A percentile compares a stretch with the other conserved stretches of the same genome.
Evolutionary conservation across 1,140 invertebrate genomes (phyloP).

Genomic region (Lysiphlebus fabarum): DNA sequence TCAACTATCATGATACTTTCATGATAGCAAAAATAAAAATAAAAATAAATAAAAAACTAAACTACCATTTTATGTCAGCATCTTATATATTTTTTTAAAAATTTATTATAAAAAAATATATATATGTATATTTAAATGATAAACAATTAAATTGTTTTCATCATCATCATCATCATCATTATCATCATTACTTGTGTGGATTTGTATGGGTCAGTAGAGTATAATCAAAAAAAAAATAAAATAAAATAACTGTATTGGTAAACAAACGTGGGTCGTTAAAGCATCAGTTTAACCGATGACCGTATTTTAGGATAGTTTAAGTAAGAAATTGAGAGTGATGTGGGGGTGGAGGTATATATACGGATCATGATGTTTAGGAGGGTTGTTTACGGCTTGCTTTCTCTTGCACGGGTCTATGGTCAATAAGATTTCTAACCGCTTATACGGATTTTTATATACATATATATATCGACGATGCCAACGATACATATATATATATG

Average conservation of each 20-base stretch:
- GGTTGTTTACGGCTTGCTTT: conserved; percentile 49
- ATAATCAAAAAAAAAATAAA: conserved; percentile 25
- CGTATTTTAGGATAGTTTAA: conserved; percentile 23
- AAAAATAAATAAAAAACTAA: conserved; percentile 18
- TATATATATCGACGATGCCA: too few species aligned
- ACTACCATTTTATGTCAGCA: neutral
- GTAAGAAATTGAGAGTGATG: neutral
- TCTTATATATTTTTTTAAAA: too few species aligned
- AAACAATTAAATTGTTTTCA: too few species aligned
- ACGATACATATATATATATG: too few species aligned
- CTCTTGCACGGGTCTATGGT: conserved; percentile 32
- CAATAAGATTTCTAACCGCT: conserved; percentile 38
- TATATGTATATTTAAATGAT: too few species aligned
- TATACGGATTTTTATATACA: neutral
- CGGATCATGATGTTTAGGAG: conserved; percentile 44
- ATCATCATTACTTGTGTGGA: too few species aligned
- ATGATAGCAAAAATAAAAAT: neutral
- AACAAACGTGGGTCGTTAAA: conserved; percentile 48
- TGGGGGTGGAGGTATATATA: conserved; percentile 14
- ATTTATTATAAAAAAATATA: too few species aligned
- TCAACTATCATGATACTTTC: conserved; percentile 20
- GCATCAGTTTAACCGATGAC: conserved; percentile 45
- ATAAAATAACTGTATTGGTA: conserved; percentile 44
- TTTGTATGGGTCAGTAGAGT: neutral
- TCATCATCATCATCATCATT: too few species aligned